Base-by-base conservation (phyloP, 1,140 invertebrate species). In the Vanessa tameamea region DNA sequence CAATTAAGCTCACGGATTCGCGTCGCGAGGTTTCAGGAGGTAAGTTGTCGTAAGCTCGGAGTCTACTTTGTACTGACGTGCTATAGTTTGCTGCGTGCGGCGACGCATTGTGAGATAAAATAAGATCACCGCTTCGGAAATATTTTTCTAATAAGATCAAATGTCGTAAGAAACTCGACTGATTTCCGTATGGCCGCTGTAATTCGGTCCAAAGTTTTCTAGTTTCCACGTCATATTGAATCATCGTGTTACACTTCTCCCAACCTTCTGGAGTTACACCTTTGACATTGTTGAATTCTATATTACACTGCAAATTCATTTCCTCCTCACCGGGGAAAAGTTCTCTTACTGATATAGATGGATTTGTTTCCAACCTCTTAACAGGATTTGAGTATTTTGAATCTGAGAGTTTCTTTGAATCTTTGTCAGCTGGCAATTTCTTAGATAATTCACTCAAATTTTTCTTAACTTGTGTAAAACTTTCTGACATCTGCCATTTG, bases 131-230 rank as follows among this genome's bases (percentile, higher is more conserved):
- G 75, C 95, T 95, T 55, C 95, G 93, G 75, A 96, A 96, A 87
- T 97, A 97, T 83, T 97, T 97, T 73, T 97, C 97, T 70, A 97
- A 82, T 1, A 97, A 92, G 57, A 97, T 95, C 8, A 97, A 87
- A 90, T 97, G 97, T 8, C 96, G 93, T 1, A 97, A 87, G 79
- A 97, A 97, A 69, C 96, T 97, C 59, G 96, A 97, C 82, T 96
- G 96, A 83, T 97, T 97, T 3, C 96, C 97, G 78, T 97, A 97
- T 0, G 97, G 97, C 86, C 96, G 95, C 82, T 97, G 96, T 37
- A 97, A 81, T 74, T 96, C 95, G 69, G 96, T 95, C 96, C 96
- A 97, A 7, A 97, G 91, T 14, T 94, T 93, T 71, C 96, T 96
- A 4, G 96, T 97, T 48, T 96, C 96, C n/a, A 94, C 92, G 79